A percentile compares a stretch with the other conserved stretches of the same genome.
phyloP scores from a whole-genome alignment of 2,113 vertebrate species.

The Cryptoleucopteryx plumbea region DNA sequence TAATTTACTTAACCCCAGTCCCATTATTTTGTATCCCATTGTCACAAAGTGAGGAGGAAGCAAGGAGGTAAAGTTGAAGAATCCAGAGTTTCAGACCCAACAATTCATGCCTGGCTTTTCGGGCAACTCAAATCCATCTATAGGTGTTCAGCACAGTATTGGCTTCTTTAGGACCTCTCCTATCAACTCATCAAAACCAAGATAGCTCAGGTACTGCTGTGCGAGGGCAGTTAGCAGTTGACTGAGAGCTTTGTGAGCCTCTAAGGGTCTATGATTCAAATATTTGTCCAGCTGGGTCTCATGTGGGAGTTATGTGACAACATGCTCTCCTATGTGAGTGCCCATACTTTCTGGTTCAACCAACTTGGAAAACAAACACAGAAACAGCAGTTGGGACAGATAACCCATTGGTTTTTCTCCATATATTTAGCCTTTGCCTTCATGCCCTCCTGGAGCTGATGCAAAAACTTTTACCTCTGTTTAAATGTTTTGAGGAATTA shows the following conservation, averaged over 20 bases:
- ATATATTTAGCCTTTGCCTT: not conserved
- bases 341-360: not conserved
- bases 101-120: not conserved
- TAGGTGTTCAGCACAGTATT: not conserved
- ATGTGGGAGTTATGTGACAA: not conserved
- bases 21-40: not conserved
- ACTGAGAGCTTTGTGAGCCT: not conserved
- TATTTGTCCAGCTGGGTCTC: slow-evolving; percentile 10
- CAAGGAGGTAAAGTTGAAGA: not conserved
- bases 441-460: not conserved
- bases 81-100: not conserved
- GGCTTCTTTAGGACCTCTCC: not conserved
- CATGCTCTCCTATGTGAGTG: not conserved
- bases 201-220: not conserved
- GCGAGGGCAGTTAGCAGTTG: not conserved
- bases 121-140: not conserved
- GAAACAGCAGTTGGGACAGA: not conserved
- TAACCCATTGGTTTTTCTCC: not conserved
- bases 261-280: not conserved
- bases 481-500: not conserved
- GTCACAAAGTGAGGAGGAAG: not conserved
- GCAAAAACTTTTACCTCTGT: not conserved
- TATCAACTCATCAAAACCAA: not conserved
- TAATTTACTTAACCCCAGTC: not conserved
- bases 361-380: not conserved